Conservation (phyloP, 2,888 invertebrate genomes). For the Tribolium freemani region DNA sequence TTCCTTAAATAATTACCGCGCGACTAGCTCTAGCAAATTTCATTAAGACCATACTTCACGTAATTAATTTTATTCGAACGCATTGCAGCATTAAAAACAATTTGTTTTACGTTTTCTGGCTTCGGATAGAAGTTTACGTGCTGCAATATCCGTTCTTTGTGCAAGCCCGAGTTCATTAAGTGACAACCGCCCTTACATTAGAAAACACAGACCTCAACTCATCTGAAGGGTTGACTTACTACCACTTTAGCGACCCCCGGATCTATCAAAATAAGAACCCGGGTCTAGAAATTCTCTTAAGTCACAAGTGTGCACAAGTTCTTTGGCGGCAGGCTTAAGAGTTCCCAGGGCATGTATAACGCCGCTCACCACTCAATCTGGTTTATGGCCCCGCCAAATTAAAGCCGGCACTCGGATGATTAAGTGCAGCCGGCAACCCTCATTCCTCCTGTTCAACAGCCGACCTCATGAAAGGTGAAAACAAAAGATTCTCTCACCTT, state of each 20-base stretch:
- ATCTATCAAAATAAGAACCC: constrained; percentile 39
- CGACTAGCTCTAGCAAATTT: neutral
- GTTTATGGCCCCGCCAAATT: constrained; percentile 64
- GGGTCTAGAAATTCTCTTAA: constrained; percentile 34
- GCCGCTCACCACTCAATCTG: constrained; percentile 63
- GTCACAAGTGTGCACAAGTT: constrained; percentile 36
- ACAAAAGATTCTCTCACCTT: constrained; percentile 55
- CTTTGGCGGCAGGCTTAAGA: constrained; percentile 41
- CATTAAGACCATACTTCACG: neutral
- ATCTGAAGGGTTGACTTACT: constrained; percentile 30
- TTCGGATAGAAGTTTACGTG: neutral
- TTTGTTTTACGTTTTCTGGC: neutral
- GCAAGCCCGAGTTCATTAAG: too few relatives aligned
- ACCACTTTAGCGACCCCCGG: constrained; percentile 29
- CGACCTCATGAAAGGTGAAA: constrained; percentile 53
- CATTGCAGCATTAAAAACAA: neutral
- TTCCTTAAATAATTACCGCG: neutral
- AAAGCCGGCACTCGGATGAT: constrained; percentile 63
- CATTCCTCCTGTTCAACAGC: constrained; percentile 47
- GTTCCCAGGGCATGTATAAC: constrained; percentile 64
- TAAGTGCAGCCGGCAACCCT: constrained; percentile 55
- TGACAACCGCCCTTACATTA: constrained; percentile 8
- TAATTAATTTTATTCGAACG: neutral
- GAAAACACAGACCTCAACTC: constrained; percentile 23
- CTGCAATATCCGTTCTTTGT: neutral